Base-by-base conservation (phyloP, 2,888 invertebrate genomes). In the Helobdella robusta region DNA sequence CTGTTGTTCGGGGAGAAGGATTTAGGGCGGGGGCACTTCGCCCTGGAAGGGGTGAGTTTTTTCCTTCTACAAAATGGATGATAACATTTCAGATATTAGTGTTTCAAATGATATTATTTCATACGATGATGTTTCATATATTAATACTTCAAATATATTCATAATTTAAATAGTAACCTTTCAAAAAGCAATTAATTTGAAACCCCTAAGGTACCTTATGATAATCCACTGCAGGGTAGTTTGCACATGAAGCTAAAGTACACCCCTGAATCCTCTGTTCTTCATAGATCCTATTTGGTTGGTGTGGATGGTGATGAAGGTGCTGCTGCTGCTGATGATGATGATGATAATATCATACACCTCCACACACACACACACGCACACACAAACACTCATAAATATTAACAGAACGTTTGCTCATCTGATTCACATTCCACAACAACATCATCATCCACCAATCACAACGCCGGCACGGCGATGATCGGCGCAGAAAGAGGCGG, bases 221-320 rank as follows among this genome's bases (percentile, higher is more conserved):
- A 87, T 69, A 89, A 89, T 72, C 91, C 92, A 0, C 82, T 97
- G 1, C 91, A 91, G 73, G 94, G 94, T 4, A 84, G 83, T 2
- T 82, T 93, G 2, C 85, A 86, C 75, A 84, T 94, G 84, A 86
- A 86, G 72, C 85, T 92, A 67, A 83, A 83, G 36, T 88, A 88
- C 70, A 84, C 86, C 75, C 82, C 88, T 71, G 84, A 89, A 70
- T 73, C 75, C 34, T 84, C 84, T 11, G 84, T 88, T 0, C 86
- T 87, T 72, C 86, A 90, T 80, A 84, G 86, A 66, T 93, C 91
- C 30, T 95, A 94, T 80, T 84, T 94, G 69, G 80, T 80, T 65
- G 69, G 74, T 70, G 28, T 46, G 30, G n/a, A 15, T 40, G 11
- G n/a, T 40, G 11, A 40, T 15, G 11, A 40, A 11, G n/a, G n/a